Percentiles rank a stretch among this genome's conserved stretches.
These are phyloP conservation scores for Hucho hucho DNA, from an alignment of 2,113 vertebrate genomes.

Conservation along the genomic window DNA sequence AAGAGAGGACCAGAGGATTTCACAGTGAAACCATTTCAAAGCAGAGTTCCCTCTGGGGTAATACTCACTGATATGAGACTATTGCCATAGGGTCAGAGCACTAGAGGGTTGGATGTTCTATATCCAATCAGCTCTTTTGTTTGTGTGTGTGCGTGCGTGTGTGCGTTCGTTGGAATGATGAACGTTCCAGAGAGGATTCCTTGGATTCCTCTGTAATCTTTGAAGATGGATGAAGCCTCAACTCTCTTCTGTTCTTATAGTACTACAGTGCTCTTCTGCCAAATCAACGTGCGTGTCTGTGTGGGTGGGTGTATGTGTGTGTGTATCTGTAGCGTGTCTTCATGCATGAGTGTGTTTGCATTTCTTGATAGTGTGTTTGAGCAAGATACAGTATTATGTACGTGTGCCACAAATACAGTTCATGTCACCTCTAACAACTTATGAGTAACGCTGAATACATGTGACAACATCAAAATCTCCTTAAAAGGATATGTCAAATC, in stretches of 20 bases:
- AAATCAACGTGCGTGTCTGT: constrained; percentile 43
- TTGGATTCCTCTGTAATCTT: neutral
- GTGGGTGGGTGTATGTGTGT: constrained; percentile 6
- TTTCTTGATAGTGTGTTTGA: constrained; percentile 18
- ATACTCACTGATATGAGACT: neutral
- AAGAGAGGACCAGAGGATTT: neutral
- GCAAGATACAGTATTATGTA: constrained; percentile 12
- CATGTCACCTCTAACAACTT: neutral
- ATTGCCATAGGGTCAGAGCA: neutral
- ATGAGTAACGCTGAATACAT: neutral
- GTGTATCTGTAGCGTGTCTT: constrained; percentile 22
- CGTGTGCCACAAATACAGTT: neutral
- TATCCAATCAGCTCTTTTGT: neutral
- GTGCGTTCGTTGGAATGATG: neutral
- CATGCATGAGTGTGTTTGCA: constrained; percentile 36
- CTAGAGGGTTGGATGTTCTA: neutral
- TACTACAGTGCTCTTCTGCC: constrained; percentile 35
- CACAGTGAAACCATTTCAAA: neutral
- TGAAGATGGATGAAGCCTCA: constrained; percentile 28
- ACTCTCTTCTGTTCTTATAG: constrained; percentile 16
- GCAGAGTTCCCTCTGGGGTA: neutral
- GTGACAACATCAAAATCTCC: neutral
- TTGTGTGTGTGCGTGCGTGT: neutral
- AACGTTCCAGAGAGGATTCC: neutral
- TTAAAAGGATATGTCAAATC: neutral